Percentiles rank a stretch among this genome's conserved stretches.
These are phyloP conservation scores for Theocolax elegans DNA, from an alignment of 1,140 invertebrate species.

Conservation along the genomic window DNA sequence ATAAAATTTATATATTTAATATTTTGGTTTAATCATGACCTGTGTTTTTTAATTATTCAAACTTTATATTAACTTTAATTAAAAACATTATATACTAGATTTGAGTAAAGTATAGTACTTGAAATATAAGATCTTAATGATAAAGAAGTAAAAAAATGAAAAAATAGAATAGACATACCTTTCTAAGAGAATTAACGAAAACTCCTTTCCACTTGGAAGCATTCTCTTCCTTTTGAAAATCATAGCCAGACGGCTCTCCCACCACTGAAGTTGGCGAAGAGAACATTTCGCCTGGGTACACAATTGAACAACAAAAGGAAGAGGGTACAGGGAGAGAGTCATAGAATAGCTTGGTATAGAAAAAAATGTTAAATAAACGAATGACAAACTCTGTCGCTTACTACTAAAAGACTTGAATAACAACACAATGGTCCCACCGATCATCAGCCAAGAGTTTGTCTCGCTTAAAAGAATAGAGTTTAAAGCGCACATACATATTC, in stretches of 20 bases:
- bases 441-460: not conserved
- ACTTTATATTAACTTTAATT: too few species aligned
- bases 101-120: too few species aligned
- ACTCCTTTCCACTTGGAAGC: slow-evolving; percentile 89
- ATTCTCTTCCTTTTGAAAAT: slow-evolving; percentile 90
- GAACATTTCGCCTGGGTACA: slow-evolving; percentile 67
- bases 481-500: too few species aligned
- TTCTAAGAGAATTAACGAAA: slow-evolving; percentile 82
- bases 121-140: too few species aligned
- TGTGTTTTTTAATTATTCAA: too few species aligned
- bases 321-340: slow-evolving; percentile 30
- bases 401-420: not conserved
- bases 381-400: not conserved
- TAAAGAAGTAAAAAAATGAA: too few species aligned
- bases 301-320: slow-evolving; percentile 25
- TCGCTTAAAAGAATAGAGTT: not conserved
- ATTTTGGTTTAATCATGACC: too few species aligned
- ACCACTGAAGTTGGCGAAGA: slow-evolving; percentile 67
- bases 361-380: too few species aligned
- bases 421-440: not conserved
- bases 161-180: slow-evolving; percentile 66
- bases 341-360: too few species aligned
- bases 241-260: slow-evolving; percentile 76
- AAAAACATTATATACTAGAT: too few species aligned
- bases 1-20: too few species aligned